Conservation (phyloP, 2,888 invertebrate species). For the Tortricodes alternella region DNA sequence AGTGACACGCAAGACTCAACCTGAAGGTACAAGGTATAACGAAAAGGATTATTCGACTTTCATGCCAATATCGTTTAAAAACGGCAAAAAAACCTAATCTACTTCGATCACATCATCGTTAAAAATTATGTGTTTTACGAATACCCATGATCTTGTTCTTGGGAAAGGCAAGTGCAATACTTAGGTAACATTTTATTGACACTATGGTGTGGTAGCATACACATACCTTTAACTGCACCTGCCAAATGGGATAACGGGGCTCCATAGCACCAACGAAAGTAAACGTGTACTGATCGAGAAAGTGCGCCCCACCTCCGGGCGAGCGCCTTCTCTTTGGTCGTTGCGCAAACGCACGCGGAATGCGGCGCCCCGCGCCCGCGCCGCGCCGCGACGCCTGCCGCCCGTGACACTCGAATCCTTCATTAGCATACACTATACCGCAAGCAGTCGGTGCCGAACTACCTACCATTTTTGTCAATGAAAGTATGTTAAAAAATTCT, state of each 20-base stretch:
- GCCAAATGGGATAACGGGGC: constrained; percentile 78
- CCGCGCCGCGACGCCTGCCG: constrained; percentile 37
- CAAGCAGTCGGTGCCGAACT: constrained; percentile 40
- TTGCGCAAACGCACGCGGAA: constrained; percentile 71
- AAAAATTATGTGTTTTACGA: no score
- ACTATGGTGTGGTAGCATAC: neutral
- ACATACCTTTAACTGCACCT: constrained; percentile 58
- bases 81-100: no score
- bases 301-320: constrained; percentile 58
- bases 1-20: no score
- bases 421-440: constrained; percentile 59
- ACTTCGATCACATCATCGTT: no score
- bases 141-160: no score
- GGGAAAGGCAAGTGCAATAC: neutral
- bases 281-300: constrained; percentile 75
- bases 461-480: constrained; percentile 47
- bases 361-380: constrained; percentile 31
- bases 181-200: neutral
- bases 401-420: constrained; percentile 48
- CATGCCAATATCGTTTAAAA: no score
- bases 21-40: no score
- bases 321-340: constrained; percentile 69
- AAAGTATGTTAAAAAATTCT: constrained; percentile 25
- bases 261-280: constrained; percentile 73
- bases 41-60: no score